Conservation (phyloP, 2,888 invertebrate genomes). For the Microchrysa polita region DNA sequence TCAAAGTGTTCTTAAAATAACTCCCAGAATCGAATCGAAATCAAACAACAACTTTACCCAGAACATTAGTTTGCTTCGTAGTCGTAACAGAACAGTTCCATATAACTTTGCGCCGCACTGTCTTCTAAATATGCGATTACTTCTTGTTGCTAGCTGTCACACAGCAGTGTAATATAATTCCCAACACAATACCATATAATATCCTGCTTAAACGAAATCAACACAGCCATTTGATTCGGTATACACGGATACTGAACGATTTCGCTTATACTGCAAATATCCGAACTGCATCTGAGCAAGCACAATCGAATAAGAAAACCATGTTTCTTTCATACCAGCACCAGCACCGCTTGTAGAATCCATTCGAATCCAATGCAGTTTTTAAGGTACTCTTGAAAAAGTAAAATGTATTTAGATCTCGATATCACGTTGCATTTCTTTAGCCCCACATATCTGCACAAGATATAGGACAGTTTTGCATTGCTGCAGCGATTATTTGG, state of each 20-base stretch:
- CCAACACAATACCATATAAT: constrained; percentile 43
- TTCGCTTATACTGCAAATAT: constrained; percentile 18
- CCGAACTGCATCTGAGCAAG: not conserved
- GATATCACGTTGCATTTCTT: constrained; percentile 36
- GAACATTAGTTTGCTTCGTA: no score
- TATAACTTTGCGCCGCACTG: no score
- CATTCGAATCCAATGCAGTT: constrained; percentile 18
- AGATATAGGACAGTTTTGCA: constrained; percentile 37
- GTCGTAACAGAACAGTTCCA: not conserved
- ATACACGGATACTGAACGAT: constrained; percentile 6
- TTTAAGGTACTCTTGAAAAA: constrained; percentile 3
- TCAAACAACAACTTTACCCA: no score
- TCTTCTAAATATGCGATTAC: constrained; percentile 36
- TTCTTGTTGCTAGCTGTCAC: constrained; percentile 41
- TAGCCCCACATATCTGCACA: constrained; percentile 15
- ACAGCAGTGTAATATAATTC: constrained; percentile 41
- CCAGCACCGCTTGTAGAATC: not conserved
- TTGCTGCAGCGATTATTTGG: constrained; percentile 26
- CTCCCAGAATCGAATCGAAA: no score
- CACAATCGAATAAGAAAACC: constrained; percentile 28
- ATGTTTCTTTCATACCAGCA: constrained; percentile 11
- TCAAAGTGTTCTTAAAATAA: no score
- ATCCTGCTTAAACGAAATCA: constrained; percentile 34
- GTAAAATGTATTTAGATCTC: constrained; percentile 29
- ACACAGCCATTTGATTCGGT: constrained; percentile 33